Evolutionary conservation across 2,888 invertebrate species (phyloP), one percentile per base, ranked within the genome.

Genomic region (Scaeva pyrastri): DNA sequence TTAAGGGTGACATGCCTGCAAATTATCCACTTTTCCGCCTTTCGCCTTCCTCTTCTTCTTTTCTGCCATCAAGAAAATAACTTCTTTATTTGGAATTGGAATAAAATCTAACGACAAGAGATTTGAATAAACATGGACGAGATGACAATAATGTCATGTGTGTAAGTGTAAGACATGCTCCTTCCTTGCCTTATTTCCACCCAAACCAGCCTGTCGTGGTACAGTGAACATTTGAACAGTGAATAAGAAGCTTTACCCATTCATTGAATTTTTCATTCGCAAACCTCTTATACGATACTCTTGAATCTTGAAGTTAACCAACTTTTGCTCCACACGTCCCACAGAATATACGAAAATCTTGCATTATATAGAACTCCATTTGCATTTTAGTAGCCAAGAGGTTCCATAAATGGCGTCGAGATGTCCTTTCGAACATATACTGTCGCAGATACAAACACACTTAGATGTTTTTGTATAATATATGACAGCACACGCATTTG

Each of bases 241-340:
- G 12, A 70, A 48, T 39, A 31, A 58, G 31, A 7, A 5, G 31
- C 31, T 71, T 14, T 23, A 75, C 62, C 73, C 81, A 73, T 73
- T 86, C 70, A 81, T 77, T 86, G 86, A 86, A 86, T 86, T 77
- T 86, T 86, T 86, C 64, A 86, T 86, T 81, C 11, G 73, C 31
- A 77, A 77, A 64, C 70, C 73, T 64, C 70, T 72, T 80, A 75
- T 64, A 55, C 7, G 21, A 14, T 41, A 55, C 16, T 52, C 62
- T 86, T 31, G 66, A 76, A 70, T 52, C 62, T 86, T 21, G 66
- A 76, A 74, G 77, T 66, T 62, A 62, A 81, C 81, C 73, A 64
- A 41, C 39, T 50, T 45, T 31, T 41, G 19, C 21, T 31, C 43
- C 48, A 26, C 56, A 16, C 41, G 26, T 48, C 5, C 31, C 26